Percentiles rank a stretch among this genome's conserved stretches.
Conservation (phyloP, 35 echinoderm and acorn worm genomes). For the Chiridota heheva region DNA sequence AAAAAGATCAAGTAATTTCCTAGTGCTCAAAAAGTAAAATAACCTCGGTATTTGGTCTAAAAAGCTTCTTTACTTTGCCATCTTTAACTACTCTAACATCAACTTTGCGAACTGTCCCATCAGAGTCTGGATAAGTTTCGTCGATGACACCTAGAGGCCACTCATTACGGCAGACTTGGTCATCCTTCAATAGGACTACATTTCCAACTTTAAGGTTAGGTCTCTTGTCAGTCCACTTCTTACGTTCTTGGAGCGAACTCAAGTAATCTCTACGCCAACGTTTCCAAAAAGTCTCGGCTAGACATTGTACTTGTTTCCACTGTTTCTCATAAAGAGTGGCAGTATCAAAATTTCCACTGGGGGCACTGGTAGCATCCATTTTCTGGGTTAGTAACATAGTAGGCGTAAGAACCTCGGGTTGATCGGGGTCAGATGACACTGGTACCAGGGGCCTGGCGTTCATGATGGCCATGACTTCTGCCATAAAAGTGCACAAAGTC, state of each 20-base stretch:
- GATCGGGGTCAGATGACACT: slow-evolving; percentile 37
- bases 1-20: neutral
- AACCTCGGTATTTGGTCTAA: slow-evolving; percentile 14
- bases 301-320: slow-evolving; percentile 44
- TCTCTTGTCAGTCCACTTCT: slow-evolving; percentile 36
- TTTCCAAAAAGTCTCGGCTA: slow-evolving; percentile 37
- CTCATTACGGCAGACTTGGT: slow-evolving; percentile 21
- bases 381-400: slow-evolving; percentile 49
- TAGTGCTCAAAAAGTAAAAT: neutral
- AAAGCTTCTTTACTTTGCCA: slow-evolving; percentile 12
- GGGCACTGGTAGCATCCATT: neutral
- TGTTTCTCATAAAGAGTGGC: neutral
- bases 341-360: slow-evolving; percentile 22
- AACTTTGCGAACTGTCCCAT: slow-evolving; percentile 54
- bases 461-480: slow-evolving; percentile 46
- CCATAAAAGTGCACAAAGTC: slow-evolving; percentile 23
- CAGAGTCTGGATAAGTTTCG: neutral
- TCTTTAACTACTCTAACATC: slow-evolving; percentile 7
- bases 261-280: slow-evolving; percentile 60
- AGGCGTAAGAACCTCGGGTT: slow-evolving; percentile 37
- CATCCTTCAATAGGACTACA: slow-evolving; percentile 44
- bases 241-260: slow-evolving; percentile 12
- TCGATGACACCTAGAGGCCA: slow-evolving; percentile 44
- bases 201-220: slow-evolving; percentile 37
- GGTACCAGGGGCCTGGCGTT: slow-evolving; percentile 40